phyloP scores from a whole-genome alignment of 2,888 invertebrate species.

The Dioctria linearis region DNA sequence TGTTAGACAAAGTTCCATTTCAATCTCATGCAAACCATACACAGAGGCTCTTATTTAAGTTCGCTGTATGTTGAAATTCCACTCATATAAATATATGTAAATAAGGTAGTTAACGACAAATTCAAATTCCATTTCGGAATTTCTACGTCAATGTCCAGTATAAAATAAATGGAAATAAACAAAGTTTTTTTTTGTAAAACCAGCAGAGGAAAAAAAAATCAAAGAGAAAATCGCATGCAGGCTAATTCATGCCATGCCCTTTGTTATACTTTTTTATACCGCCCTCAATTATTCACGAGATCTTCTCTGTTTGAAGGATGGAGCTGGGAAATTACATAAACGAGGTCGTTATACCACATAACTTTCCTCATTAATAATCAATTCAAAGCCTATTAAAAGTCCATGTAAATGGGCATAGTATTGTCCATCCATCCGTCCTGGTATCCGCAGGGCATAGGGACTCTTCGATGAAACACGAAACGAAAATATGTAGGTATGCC shows the following conservation, averaged over 20 bases:
- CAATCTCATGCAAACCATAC: neutral
- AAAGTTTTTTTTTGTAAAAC: constrained; percentile 19
- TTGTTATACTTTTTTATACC: constrained; percentile 19
- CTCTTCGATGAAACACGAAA: constrained; percentile 16
- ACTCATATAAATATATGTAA: constrained; percentile 40
- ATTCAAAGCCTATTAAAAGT: constrained; percentile 56
- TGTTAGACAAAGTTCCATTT: neutral
- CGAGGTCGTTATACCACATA: constrained; percentile 18
- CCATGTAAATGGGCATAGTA: constrained; percentile 51
- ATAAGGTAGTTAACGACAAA: constrained; percentile 36
- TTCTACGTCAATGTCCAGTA: constrained; percentile 13
- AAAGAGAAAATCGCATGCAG: constrained; percentile 35
- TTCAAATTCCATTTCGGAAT: constrained; percentile 46
- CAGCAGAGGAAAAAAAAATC: too few relatives aligned
- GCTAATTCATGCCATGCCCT: constrained; percentile 22
- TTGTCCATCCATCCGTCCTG: constrained; percentile 21
- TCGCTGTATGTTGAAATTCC: constrained; percentile 21
- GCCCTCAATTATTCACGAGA: constrained; percentile 31
- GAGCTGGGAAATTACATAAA: neutral
- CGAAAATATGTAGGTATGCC: constrained; percentile 2
- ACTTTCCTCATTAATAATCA: constrained; percentile 56
- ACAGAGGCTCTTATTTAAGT: neutral
- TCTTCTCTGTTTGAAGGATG: constrained; percentile 27
- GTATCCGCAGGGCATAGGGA: constrained; percentile 7
- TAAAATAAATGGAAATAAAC: constrained; percentile 34